Base-by-base conservation (phyloP, 2,113 vertebrate genomes). In the Bubo blakistoni region DNA sequence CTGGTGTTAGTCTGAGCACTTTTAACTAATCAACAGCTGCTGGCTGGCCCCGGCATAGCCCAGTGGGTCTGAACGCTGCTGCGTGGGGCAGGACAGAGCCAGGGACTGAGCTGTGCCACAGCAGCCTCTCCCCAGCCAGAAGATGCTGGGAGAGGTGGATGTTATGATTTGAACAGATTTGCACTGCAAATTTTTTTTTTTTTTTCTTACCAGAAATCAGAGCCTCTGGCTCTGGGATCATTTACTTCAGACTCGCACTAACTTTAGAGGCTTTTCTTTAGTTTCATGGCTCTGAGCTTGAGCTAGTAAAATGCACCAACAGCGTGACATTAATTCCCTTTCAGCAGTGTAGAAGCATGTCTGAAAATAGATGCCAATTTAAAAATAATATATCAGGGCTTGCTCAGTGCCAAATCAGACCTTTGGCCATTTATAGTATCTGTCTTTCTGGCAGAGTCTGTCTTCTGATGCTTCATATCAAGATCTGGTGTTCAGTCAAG, bases 381-480 rank as follows among this genome's bases (percentile, higher is more conserved):
- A 94, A 91, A 95, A 96, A 78, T 79, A 92, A 90, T 92, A 84
- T 91, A 92, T 96, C 71, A 85, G 69, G 66, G 73, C 55, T 91
- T 19, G 16, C 70, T 93, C 3, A 0, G 65, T 94, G 95, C 86
- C 92, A 95, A 49, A 94, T 81, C 95, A 96, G 92, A 92, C 92
- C 96, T 96, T 80, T 96, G 88, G 92, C 95, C 95, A 89, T 91
- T 93, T 96, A 91, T 94, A 96, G 86, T 91, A 84, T 81, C 77
- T 67, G 25, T 84, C 69, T 95, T 86, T 89, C 61, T 94, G 92
- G 77, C 88, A 94, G 77, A 81, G 52, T 30, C 29, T 65, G 78
- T 61, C 74, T 92, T 91, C 81, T 91, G 91, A 94, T 94, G 81
- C 69, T 87, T 91, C 62, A 7, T 58, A 58, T 84, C 86, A 69